Conservation (phyloP, 2,113 vertebrate genomes). For the Campylorhamphus procurvoides region DNA sequence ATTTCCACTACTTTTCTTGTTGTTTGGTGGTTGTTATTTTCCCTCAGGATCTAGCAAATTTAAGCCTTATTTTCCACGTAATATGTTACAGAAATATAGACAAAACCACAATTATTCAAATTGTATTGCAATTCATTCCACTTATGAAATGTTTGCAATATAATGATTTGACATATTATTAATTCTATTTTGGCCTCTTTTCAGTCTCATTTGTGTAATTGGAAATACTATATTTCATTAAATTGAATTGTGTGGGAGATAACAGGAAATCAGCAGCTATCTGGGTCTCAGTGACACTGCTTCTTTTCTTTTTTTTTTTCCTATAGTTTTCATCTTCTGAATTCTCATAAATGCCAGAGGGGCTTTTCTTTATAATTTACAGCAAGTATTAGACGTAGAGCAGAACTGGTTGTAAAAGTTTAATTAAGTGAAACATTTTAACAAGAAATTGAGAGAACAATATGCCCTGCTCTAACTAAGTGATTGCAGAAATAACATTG, state of each 20-base stretch:
- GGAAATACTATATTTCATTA: neutral
- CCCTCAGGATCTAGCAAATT: neutral
- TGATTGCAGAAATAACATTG: constrained; percentile 69
- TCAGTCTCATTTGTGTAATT: neutral
- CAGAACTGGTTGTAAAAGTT: constrained; percentile 80
- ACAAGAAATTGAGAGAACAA: constrained; percentile 78
- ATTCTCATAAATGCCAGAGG: constrained; percentile 52
- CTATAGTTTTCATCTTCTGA: neutral
- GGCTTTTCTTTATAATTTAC: constrained; percentile 45
- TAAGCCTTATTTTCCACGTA: neutral
- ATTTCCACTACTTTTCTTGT: neutral
- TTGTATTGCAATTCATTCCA: neutral
- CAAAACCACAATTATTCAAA: neutral
- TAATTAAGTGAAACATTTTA: constrained; percentile 79
- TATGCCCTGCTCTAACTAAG: constrained; percentile 71
- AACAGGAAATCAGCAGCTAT: neutral
- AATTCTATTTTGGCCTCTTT: neutral
- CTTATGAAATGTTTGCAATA: neutral
- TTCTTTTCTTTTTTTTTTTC: neutral
- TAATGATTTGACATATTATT: neutral
- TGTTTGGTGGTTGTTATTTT: neutral
- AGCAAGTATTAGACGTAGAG: constrained; percentile 67
- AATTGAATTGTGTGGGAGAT: neutral
- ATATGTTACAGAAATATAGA: neutral
- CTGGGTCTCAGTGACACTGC: neutral